Evolutionary conservation across 2,113 vertebrate genomes (phyloP).

Genomic region (Rhinopomastus cyanomelas): DNA sequence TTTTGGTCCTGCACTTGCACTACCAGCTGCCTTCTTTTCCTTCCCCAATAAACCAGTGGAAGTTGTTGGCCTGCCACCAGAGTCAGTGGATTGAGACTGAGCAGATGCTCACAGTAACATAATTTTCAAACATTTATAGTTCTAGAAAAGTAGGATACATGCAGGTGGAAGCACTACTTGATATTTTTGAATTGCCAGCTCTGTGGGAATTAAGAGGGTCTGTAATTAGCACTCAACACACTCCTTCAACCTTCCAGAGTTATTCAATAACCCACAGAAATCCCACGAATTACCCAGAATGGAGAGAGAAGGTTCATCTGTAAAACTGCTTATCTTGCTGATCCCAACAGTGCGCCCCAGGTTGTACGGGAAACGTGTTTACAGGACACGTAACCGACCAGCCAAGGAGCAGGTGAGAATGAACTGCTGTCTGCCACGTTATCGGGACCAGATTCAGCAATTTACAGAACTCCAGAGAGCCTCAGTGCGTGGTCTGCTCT

Average conservation of each 20-base stretch:
- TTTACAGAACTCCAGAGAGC: constrained; percentile 11
- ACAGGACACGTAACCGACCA: not conserved
- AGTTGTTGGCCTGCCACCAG: not conserved
- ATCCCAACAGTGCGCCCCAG: not conserved
- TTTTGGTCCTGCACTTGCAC: not conserved
- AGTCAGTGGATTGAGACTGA: not conserved
- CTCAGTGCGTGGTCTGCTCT: constrained; percentile 13
- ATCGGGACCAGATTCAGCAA: not conserved
- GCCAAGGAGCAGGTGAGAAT: constrained; percentile 14
- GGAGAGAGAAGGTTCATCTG: not conserved
- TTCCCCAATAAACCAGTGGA: not conserved
- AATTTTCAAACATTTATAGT: not conserved
- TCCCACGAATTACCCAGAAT: not conserved
- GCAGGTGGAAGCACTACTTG: constrained; percentile 46
- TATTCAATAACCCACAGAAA: constrained; percentile 11
- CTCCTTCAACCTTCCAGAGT: constrained; percentile 38
- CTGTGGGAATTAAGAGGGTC: constrained; percentile 23
- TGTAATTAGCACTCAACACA: constrained; percentile 32
- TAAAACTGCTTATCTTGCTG: constrained; percentile 29
- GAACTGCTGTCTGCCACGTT: not conserved
- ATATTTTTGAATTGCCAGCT: constrained; percentile 33
- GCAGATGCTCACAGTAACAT: constrained; percentile 18
- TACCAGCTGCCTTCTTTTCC: not conserved
- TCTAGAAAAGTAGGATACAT: constrained; percentile 27
- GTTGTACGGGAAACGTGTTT: not conserved